These are phyloP conservation scores for Pyrgus malvae DNA, from an alignment of 2,888 invertebrate species.

Conservation along the genomic window DNA sequence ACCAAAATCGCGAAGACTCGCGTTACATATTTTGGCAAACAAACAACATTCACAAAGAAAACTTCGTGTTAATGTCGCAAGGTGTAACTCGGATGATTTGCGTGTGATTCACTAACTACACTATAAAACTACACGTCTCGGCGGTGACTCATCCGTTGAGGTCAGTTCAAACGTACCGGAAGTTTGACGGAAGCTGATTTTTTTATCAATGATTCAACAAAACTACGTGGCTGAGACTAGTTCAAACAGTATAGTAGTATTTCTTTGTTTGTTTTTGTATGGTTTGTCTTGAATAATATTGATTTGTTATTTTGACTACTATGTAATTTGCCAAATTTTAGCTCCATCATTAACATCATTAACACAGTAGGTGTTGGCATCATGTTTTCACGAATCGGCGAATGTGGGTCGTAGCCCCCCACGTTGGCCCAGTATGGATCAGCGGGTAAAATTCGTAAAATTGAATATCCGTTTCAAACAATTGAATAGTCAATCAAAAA, in stretches of 20 bases:
- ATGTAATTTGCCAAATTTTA: too few relatives aligned
- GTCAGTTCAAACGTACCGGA: slow-evolving; percentile 37
- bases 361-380: too few relatives aligned
- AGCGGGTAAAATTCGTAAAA: too few relatives aligned
- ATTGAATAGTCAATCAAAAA: too few relatives aligned
- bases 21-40: neutral
- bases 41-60: neutral
- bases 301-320: neutral
- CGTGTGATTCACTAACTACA: slow-evolving; percentile 2
- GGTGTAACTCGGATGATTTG: neutral
- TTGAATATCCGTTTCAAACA: too few relatives aligned
- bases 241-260: slow-evolving; percentile 1
- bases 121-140: neutral
- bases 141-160: slow-evolving; percentile 31
- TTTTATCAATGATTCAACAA: slow-evolving; percentile 38
- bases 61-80: neutral
- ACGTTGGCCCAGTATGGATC: too few relatives aligned
- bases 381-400: too few relatives aligned
- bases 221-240: slow-evolving; percentile 1
- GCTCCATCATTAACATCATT: too few relatives aligned
- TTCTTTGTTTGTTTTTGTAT: neutral
- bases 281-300: neutral
- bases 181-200: slow-evolving; percentile 36
- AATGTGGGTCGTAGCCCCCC: too few relatives aligned
- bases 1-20: neutral